Conservation (phyloP, 2,797 vertebrate genomes). For the Eulemur albifrons region DNA sequence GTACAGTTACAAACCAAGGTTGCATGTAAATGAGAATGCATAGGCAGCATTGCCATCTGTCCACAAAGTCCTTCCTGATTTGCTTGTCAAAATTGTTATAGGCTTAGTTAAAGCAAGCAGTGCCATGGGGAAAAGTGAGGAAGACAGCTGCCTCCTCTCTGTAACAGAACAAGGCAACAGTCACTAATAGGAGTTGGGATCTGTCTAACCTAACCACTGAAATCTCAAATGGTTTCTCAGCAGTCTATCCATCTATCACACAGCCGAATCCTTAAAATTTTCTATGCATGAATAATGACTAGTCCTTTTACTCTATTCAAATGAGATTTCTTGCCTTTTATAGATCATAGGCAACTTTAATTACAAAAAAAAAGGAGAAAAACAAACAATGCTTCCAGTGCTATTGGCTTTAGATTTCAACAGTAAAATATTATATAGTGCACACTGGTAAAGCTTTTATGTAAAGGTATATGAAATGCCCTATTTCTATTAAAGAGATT, state of each 20-base stretch:
- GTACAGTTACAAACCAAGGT: slow-evolving; percentile 59
- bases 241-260: slow-evolving; percentile 39
- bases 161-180: slow-evolving; percentile 38
- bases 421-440: not conserved
- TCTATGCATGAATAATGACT: slow-evolving; percentile 45
- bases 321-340: slow-evolving; percentile 49
- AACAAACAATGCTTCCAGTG: not conserved
- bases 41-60: slow-evolving; percentile 79
- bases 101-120: slow-evolving; percentile 67
- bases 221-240: slow-evolving; percentile 47
- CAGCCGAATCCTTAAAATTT: slow-evolving; percentile 49
- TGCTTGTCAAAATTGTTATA: slow-evolving; percentile 52
- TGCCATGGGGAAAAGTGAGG: not conserved
- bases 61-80: slow-evolving; percentile 74
- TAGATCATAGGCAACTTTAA: slow-evolving; percentile 34
- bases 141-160: slow-evolving; percentile 57
- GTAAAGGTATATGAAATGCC: not conserved
- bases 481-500: not conserved
- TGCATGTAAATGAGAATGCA: slow-evolving; percentile 77
- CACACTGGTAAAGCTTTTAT: not conserved
- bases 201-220: slow-evolving; percentile 58
- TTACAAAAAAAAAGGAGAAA: not conserved
- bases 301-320: slow-evolving; percentile 60
- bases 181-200: slow-evolving; percentile 55
- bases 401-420: not conserved